Base-by-base conservation (phyloP, 2,888 invertebrate species). In the Pollenia griseotomentosa region DNA sequence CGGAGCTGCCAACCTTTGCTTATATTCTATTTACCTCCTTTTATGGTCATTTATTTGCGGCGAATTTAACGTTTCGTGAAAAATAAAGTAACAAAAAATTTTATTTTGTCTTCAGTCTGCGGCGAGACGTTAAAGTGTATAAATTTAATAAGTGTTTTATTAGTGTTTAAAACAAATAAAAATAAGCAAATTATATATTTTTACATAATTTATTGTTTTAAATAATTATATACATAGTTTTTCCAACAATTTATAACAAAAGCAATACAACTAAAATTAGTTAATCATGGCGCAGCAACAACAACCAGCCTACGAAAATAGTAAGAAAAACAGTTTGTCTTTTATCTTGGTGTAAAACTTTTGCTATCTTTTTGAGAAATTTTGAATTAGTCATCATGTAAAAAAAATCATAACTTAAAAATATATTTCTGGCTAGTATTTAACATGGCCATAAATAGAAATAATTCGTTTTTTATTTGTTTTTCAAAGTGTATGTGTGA, bases 251-350 rank as follows among this genome's bases (percentile, higher is more conserved):
- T 48, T 59, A 61, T 48, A 53, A 61, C 8, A 51, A 42, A 33
- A 71, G 19, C 42, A 51, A 61, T 40, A 33, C 63, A 70, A 55
- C 2, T 46, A 75, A 46, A 53, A 79, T 40, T 61, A 61, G 48
- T 63, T 51, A 78, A 85, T 88, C 88, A 92, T 92, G 92, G 91
- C 92, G 78, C 92, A 92, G 90, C 92, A 91, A 82, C 92, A 92
- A 89, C 89, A 89, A 90, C 92, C 91, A 88, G 91, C 91, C 80
- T 92, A 92, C 86, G 89, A 91, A 89, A 92, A 92, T 87, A 92
- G 92, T 92, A 89, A 92, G 92, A 70, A 79, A 33, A 33, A 6
- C 6, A 79, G 90, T 87, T 84, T 84, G 77, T 83, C 1, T 83
- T 74, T 74, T 79, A 79, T 65, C 71, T 75, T 70, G 44, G n/a